Evolutionary conservation across 2,888 invertebrate genomes (phyloP).

Genomic region (Palloptera scutellata): DNA sequence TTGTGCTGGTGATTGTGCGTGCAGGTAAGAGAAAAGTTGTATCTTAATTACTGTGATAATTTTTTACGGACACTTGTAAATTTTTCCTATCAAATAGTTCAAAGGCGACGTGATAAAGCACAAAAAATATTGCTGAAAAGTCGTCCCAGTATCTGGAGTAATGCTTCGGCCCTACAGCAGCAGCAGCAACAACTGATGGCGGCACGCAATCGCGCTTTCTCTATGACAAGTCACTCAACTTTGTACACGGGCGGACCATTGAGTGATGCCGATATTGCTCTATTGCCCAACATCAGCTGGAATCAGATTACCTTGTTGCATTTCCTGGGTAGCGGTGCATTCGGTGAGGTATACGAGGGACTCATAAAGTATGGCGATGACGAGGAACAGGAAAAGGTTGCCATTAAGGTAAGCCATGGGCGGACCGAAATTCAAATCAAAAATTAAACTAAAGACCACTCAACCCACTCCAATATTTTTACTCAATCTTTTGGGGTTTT

Average conservation of each 20-base stretch:
- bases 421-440: not conserved
- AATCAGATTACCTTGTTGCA: slow-evolving; percentile 87
- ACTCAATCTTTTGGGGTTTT: no score
- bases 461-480: no score
- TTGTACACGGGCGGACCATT: slow-evolving; percentile 75
- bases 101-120: slow-evolving; percentile 71
- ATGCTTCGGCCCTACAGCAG: slow-evolving; percentile 81
- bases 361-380: slow-evolving; percentile 76
- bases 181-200: slow-evolving; percentile 64
- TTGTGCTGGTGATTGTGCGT: slow-evolving; percentile 53
- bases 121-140: slow-evolving; percentile 73
- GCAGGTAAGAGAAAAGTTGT: slow-evolving; percentile 49
- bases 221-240: slow-evolving; percentile 81
- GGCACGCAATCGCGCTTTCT: slow-evolving; percentile 73
- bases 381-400: slow-evolving; percentile 78
- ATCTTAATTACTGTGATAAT: not conserved
- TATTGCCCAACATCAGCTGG: slow-evolving; percentile 84
- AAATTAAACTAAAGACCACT: not conserved
- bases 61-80: not conserved
- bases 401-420: slow-evolving; percentile 76
- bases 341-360: slow-evolving; percentile 97
- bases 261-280: slow-evolving; percentile 80
- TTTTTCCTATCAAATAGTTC: no score
- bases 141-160: slow-evolving; percentile 73
- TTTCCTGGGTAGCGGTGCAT: slow-evolving; percentile 94